A percentile compares a stretch with the other conserved stretches of the same genome.
These are phyloP conservation scores for Hydrotaea diabolus DNA, from an alignment of 2,888 invertebrate genomes.

Conservation along the genomic window DNA sequence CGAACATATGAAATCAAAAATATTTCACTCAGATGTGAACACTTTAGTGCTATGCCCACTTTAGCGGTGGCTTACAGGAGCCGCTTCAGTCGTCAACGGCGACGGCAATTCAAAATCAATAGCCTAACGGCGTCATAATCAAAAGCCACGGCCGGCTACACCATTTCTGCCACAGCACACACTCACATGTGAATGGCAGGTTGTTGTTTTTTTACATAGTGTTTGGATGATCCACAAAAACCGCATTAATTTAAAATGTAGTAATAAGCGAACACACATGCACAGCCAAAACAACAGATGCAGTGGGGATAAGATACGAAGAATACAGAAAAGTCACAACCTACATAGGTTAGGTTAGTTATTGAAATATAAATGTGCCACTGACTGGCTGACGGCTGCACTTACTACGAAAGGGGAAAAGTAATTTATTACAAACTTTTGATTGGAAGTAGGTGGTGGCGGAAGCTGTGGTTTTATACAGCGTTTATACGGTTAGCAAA, in stretches of 20 bases:
- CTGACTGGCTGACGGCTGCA: not conserved
- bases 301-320: not conserved
- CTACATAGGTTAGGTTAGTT: conserved; percentile 21
- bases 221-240: not conserved
- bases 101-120: too few relatives aligned
- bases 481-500: too few relatives aligned
- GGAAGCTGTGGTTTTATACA: too few relatives aligned
- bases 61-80: too few relatives aligned
- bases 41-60: too few relatives aligned
- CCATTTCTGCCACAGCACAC: not conserved
- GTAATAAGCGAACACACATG: not conserved
- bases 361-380: conserved; percentile 23
- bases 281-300: not conserved
- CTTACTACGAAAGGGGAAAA: not conserved
- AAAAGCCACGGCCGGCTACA: not conserved
- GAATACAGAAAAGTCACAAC: conserved; percentile 21
- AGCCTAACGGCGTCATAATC: too few relatives aligned
- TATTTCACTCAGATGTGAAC: too few relatives aligned
- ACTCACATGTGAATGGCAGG: not conserved
- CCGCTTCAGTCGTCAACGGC: too few relatives aligned
- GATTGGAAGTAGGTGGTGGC: not conserved
- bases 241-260: not conserved
- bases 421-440: conserved; percentile 6
- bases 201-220: too few relatives aligned
- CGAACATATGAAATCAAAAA: too few relatives aligned